phyloP scores from a whole-genome alignment of 92 coral and sea anemone genomes.

The Micromussa lordhowensis region DNA sequence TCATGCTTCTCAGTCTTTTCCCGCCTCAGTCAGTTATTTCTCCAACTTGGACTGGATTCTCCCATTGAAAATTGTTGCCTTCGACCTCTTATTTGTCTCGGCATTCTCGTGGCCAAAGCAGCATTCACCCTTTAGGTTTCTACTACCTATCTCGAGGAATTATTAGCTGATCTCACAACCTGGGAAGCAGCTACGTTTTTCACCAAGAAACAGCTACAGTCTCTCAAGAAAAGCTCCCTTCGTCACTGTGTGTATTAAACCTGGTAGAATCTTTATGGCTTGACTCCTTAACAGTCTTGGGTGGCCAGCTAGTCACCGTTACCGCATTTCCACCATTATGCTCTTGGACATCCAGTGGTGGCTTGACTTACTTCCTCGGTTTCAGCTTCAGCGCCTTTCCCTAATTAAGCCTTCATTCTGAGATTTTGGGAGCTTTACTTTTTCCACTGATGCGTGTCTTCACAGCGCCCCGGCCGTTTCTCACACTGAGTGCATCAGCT shows the following conservation, averaged over 20 bases:
- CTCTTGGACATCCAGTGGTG: conserved; percentile 50
- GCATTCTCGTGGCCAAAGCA: conserved; percentile 11
- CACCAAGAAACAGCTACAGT: conserved; percentile 4
- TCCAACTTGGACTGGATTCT: conserved; percentile 5
- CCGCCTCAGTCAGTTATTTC: conserved; percentile 10
- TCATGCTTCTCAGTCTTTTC: conserved; percentile 14
- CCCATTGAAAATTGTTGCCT: conserved; percentile 20
- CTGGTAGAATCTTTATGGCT: conserved; percentile 41
- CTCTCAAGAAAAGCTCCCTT: conserved; percentile 25
- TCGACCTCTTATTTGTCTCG: conserved; percentile 24
- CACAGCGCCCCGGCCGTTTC: conserved; percentile 18
- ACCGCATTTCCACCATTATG: conserved; percentile 8
- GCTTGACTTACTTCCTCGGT: conserved; percentile 42
- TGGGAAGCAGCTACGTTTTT: conserved; percentile 27
- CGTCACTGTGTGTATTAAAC: conserved; percentile 31
- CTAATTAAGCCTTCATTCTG: conserved; percentile 32
- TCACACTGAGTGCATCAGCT: conserved; percentile 18
- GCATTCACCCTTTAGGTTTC: conserved; percentile 34
- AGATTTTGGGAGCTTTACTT: conserved; percentile 31
- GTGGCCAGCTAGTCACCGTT: background rate
- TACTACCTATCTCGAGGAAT: background rate
- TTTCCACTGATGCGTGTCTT: conserved; percentile 27
- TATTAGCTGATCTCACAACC: background rate
- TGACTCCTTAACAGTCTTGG: conserved; percentile 31
- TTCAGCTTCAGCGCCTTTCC: conserved; percentile 23